These are phyloP conservation scores for Otocyon megalotis DNA, from an alignment of 2,113 vertebrate species.

Conservation along the genomic window DNA sequence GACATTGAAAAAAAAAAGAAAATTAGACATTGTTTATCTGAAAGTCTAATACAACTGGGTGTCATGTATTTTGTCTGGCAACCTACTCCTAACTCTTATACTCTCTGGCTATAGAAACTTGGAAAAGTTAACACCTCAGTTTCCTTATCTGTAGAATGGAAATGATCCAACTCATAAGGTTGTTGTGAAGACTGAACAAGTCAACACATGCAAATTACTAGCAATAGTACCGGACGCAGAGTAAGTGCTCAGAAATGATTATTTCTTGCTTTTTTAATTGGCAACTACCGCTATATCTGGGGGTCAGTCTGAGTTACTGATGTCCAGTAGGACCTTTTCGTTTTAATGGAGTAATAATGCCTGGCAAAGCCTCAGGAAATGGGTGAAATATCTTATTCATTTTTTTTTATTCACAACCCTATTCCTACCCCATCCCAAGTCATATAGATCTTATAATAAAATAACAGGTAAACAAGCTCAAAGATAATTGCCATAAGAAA, in stretches of 20 bases:
- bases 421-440: not conserved
- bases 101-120: not conserved
- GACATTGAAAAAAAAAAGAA: not conserved
- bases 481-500: not conserved
- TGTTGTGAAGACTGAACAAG: not conserved
- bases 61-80: not conserved
- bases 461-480: not conserved
- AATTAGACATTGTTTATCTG: not conserved
- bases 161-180: not conserved
- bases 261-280: not conserved
- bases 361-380: not conserved
- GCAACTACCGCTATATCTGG: not conserved
- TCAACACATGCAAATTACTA: not conserved
- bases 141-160: not conserved
- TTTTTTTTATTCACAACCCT: not conserved
- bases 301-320: not conserved
- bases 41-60: slow-evolving; percentile 7
- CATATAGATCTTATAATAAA: not conserved
- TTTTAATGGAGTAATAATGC: not conserved
- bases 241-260: not conserved
- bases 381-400: not conserved
- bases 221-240: not conserved
- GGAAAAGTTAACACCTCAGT: not conserved
- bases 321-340: not conserved
- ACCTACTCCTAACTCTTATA: not conserved